Evolutionary conservation across 2,888 invertebrate genomes (phyloP), one percentile per base, ranked within the genome.

Genomic region (Agrypnus murinus): DNA sequence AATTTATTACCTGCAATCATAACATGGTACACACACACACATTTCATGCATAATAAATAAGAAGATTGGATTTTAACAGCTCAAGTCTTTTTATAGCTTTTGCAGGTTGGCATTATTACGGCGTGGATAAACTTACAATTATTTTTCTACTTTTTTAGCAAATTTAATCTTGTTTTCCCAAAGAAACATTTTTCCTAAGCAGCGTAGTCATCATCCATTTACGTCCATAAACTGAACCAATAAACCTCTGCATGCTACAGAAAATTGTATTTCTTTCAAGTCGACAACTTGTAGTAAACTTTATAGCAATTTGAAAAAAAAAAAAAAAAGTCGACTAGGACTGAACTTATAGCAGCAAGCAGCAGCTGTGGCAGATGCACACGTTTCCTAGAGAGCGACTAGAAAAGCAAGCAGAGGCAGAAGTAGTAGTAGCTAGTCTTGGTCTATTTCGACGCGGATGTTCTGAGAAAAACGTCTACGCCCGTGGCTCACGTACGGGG

Each of bases 401-500:
- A 4, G 34, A 55, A 15, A 10, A 38, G 34, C 55, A 50, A 46
- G 58, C 58, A 40, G 58, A 12, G 38, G 31, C 43, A 14, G 25
- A 36, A 31, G 40, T 32, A 65, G 59, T 57, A 40, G 59, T n/a
- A 66, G 58, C 55, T 36, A n/a, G 34, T 66, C 59, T 15, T 60
- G 62, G 62, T 71, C 60, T 66, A 62, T 71, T 66, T 65, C 53
- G 65, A 65, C 57, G 65, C 65, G 59, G 65, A 59, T 65, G 60
- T 71, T 71, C 71, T 45, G 57, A 48, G 71, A 71, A 71, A 66
- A 64, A 60, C 64, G 71, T 71, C 71, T 67, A 63, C 67, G 46
- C 53, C 36, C 45, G 55, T 60, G 43, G 53, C 45, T 53, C 65
- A 66, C 71, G 66, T 71, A 71, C 53, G 36, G 48, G 57, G 53